phyloP scores from a whole-genome alignment of 1,140 invertebrate species.

The Dufourea novaeangliae region DNA sequence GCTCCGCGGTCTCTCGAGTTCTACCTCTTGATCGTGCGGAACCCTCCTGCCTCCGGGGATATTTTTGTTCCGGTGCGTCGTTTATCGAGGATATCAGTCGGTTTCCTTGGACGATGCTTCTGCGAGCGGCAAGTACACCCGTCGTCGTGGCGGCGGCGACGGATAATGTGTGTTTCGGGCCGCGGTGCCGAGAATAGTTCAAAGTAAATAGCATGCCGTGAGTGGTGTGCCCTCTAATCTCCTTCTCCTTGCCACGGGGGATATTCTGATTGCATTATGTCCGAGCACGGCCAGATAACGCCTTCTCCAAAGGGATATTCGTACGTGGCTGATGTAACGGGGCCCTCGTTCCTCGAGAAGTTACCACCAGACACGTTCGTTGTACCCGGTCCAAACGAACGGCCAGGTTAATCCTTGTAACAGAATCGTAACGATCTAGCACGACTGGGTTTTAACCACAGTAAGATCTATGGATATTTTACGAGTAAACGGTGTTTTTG shows the following conservation, averaged over 20 bases:
- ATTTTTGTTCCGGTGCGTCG: slow-evolving; percentile 34
- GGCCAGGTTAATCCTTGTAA: neutral
- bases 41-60: slow-evolving; percentile 1
- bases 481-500: neutral
- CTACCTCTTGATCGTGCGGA: neutral
- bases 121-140: slow-evolving; percentile 22
- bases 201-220: slow-evolving; percentile 67
- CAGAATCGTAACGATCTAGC: neutral
- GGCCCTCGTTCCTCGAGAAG: neutral
- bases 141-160: slow-evolving; percentile 35
- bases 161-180: slow-evolving; percentile 65
- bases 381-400: neutral
- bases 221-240: slow-evolving; percentile 66
- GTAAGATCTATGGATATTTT: neutral
- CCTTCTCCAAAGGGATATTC: slow-evolving; percentile 57
- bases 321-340: slow-evolving; percentile 49
- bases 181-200: slow-evolving; percentile 65
- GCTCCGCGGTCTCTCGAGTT: neutral
- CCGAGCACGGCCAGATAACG: slow-evolving; percentile 49
- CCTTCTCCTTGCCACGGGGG: slow-evolving; percentile 55
- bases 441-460: neutral
- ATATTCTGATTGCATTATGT: slow-evolving; percentile 68
- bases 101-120: slow-evolving; percentile 45
- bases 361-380: neutral
- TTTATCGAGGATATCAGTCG: slow-evolving; percentile 57